Base-by-base conservation (phyloP, 2,113 vertebrate genomes). In the Corvus moneduloides region DNA sequence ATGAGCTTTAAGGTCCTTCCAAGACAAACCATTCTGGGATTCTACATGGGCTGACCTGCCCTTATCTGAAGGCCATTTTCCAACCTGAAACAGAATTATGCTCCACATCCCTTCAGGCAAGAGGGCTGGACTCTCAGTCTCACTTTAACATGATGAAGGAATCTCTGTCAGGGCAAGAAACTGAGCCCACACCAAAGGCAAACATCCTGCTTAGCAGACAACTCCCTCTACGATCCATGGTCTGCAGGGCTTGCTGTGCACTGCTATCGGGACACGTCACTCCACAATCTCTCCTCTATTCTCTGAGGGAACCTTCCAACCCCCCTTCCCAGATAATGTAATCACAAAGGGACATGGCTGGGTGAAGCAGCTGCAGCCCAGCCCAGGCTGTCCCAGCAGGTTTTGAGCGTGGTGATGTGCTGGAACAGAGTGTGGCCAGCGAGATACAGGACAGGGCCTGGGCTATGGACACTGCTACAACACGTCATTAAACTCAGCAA, bases 191-290 rank as follows among this genome's bases (percentile, higher is more conserved):
- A 17, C 49, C 5, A 13, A 78, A 75, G 64, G 86, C 83, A 87
- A 87, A 90, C 86, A 73, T 30, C 75, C 78, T 54, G 71, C 95
- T 62, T 0, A 67, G 74, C 61, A 56, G 68, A 51, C 55, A 81
- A 0, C 76, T 92, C 73, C 78, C 73, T 92, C 15, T 68, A 0
- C 1, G 4, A 5, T 0, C 52, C 12, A 0, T 8, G 15, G 30
- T 28, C 43, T 14, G 16, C 87, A 75, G 78, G 76, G 61, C 35
- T 64, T 3, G 4, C 73, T 19, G 69, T 5, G 74, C 52, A 0
- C 63, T 1, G 61, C 88, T 33, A 5, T 18, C 35, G 2, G 76
- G 73, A 67, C 75, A 84, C 10, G 1, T 39, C 72, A 23, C 55
- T 39, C 21, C 76, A 63, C 26, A 74, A 22, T 1, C 18, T 16